Percentiles rank a stretch among this genome's conserved stretches.
Evolutionary conservation across 2,113 vertebrate species (phyloP).

Genomic region (Osmerus eperlanus): DNA sequence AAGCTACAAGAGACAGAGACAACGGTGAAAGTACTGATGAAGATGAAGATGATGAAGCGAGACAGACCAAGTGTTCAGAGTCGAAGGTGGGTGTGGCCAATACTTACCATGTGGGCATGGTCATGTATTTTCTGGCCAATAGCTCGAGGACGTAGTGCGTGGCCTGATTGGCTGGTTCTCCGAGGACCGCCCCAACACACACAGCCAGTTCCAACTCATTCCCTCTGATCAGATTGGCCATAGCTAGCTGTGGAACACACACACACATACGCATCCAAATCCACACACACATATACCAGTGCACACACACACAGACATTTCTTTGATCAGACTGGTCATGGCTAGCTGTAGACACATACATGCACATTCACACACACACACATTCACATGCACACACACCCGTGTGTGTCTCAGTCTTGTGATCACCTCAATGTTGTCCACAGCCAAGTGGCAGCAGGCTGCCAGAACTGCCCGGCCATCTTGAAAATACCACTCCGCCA

Average conservation of each 20-base stretch:
- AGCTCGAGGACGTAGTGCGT: conserved; percentile 89
- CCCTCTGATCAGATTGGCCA: conserved; percentile 90
- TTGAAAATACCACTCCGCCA: conserved; percentile 95
- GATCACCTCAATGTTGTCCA: conserved; percentile 86
- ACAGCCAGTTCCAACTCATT: conserved; percentile 95
- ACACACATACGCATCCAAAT: conserved; percentile 16
- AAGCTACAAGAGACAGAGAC: conserved; percentile 75
- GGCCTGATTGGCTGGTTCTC: conserved; percentile 78
- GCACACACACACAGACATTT: not conserved
- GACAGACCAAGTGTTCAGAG: too few relatives aligned
- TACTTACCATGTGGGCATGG: conserved; percentile 80
- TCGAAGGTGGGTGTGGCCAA: not conserved
- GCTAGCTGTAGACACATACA: not conserved
- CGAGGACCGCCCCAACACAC: conserved; percentile 84
- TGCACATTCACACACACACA: not conserved
- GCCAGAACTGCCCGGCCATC: conserved; percentile 84
- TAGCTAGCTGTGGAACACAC: conserved; percentile 78
- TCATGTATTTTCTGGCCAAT: conserved; percentile 94
- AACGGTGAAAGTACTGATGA: conserved; percentile 18
- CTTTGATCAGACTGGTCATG: not conserved
- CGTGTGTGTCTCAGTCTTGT: not conserved
- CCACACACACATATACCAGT: conserved; percentile 9
- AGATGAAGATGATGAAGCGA: conserved; percentile 8
- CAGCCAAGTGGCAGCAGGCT: conserved; percentile 90
- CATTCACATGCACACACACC: not conserved